A percentile compares a stretch with the other conserved stretches of the same genome.
These are phyloP conservation scores for Apostichopus parvimensis DNA, from an alignment of 35 echinoderm and acorn worm species.

Conservation along the genomic window DNA sequence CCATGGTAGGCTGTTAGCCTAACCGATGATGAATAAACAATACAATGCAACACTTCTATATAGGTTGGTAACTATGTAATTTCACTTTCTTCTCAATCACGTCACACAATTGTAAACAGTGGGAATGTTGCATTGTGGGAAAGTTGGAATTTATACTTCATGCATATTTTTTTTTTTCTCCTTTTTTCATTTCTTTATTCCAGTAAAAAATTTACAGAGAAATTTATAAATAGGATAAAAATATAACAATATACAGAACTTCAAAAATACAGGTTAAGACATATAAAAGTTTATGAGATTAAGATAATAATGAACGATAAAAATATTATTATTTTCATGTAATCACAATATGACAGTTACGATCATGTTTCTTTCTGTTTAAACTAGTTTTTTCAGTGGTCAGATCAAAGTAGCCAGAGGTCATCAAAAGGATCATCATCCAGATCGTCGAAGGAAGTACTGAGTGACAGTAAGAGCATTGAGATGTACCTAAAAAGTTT, in stretches of 20 bases:
- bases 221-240: no score
- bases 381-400: conserved; percentile 98
- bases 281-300: no score
- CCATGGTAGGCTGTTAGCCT: no score
- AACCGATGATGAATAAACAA: no score
- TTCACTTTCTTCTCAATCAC: not conserved
- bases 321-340: no score
- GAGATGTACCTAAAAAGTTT: conserved; percentile 66
- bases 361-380: not conserved
- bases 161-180: not conserved
- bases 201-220: no score
- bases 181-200: no score
- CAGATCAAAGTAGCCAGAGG: conserved; percentile 56
- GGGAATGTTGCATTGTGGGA: not conserved
- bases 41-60: no score
- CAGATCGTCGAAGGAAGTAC: conserved; percentile 1
- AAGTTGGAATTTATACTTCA: not conserved
- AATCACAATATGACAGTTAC: not conserved
- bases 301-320: no score
- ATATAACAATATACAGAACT: no score
- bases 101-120: not conserved
- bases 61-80: no score
- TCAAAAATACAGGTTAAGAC: no score
- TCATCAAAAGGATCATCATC: not conserved
- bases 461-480: conserved; percentile 61